Base-by-base conservation (phyloP, 2,113 vertebrate genomes). In the Trichomycterus rosablanca region DNA sequence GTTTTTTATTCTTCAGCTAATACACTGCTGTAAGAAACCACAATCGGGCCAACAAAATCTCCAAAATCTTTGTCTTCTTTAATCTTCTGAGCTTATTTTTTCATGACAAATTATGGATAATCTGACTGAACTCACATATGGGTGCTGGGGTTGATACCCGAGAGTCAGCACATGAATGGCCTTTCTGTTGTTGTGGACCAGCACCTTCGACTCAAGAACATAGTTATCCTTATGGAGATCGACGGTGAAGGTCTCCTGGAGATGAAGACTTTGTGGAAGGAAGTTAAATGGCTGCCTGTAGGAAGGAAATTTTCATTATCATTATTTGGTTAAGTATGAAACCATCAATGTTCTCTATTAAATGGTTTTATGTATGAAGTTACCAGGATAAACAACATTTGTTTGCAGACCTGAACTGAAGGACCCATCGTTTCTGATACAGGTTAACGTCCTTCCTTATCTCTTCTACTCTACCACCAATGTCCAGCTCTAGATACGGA, bases 211-310 rank as follows among this genome's bases (percentile, higher is more conserved):
- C 75, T 93, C 90, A 73, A 94, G 79, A n/a, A 80, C 70, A 44
- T 90, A 90, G 16, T 68, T 73, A 16, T 76, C 86, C 66, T 83
- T 84, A 30, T 67, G 74, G 35, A 83, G 76, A 62, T 91, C 84
- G 0, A 85, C 64, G 0, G 86, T 89, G 70, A 94, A 91, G 1
- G 87, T 91, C 68, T 89, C 87, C 72, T 86, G 86, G 18, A 95
- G 81, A 46, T 90, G 66, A 9, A 91, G 68, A 62, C 74, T 88
- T 73, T 82, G 84, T 1, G 86, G 84, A 55, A 86, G 81, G 58
- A 79, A 70, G 60, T 80, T 82, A 80, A 90, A 87, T 20, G 89
- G 87, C 72, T 92, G 91, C 74, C 92, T 95, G 81, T 51, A 4
- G 63, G 52, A 74, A 48, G 9, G 1, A 46, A 65, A 19, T 32